These are phyloP conservation scores for Perithous albicinctus DNA, from an alignment of 2,888 invertebrate genomes.

Conservation along the genomic window DNA sequence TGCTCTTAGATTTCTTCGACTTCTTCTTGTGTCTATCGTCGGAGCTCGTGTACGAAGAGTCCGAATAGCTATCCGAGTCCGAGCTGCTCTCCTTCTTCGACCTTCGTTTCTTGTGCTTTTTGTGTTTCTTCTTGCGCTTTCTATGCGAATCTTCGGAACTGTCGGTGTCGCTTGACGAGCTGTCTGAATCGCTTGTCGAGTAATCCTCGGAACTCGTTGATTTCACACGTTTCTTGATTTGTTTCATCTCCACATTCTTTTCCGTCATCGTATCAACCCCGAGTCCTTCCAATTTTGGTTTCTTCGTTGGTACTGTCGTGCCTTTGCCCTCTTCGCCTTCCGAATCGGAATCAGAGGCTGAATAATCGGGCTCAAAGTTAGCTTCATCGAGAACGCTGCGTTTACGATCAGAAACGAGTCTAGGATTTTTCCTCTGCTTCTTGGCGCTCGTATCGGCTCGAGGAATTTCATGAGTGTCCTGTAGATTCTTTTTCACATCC, in stretches of 20 bases:
- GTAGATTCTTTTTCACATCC: slow-evolving; percentile 59
- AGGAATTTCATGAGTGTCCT: slow-evolving; percentile 70
- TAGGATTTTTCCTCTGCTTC: slow-evolving; percentile 79
- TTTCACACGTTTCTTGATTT: slow-evolving; percentile 79
- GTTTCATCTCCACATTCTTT: slow-evolving; percentile 81
- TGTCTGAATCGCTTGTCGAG: slow-evolving; percentile 85
- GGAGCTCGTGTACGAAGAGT: slow-evolving; percentile 88
- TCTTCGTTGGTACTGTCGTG: slow-evolving; percentile 78
- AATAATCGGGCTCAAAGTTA: slow-evolving; percentile 91
- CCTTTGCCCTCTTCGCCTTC: slow-evolving; percentile 85
- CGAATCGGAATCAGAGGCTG: slow-evolving; percentile 88
- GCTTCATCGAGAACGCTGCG: slow-evolving; percentile 90
- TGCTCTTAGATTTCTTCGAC: slow-evolving; percentile 89
- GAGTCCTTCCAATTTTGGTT: slow-evolving; percentile 75
- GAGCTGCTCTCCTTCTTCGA: slow-evolving; percentile 87
- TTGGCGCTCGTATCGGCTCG: slow-evolving; percentile 76
- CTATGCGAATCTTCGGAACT: slow-evolving; percentile 85
- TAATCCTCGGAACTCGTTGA: slow-evolving; percentile 86
- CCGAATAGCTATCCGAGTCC: slow-evolving; percentile 88
- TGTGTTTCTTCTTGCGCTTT: slow-evolving; percentile 88
- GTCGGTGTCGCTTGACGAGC: slow-evolving; percentile 85
- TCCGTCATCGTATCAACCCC: slow-evolving; percentile 77
- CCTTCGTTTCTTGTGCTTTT: slow-evolving; percentile 86
- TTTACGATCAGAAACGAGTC: slow-evolving; percentile 86
- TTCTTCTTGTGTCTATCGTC: slow-evolving; percentile 88